Conservation (phyloP, 1,140 invertebrate species). For the Drosophila asahinai region DNA sequence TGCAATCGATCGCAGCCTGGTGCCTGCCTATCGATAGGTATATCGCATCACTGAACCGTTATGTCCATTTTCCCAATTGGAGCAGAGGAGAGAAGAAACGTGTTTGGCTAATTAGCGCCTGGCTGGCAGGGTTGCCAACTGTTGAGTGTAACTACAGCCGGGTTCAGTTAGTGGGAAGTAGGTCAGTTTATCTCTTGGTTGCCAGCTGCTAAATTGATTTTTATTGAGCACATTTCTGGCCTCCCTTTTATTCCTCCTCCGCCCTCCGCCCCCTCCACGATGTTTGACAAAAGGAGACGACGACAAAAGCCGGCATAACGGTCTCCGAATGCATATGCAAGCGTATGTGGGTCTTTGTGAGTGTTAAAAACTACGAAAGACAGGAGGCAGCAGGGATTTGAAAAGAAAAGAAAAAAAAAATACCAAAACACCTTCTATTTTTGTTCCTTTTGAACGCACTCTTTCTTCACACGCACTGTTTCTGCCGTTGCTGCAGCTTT, state of each 20-base stretch:
- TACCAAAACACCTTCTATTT: conserved; percentile 39
- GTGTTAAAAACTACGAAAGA: conserved; percentile 29
- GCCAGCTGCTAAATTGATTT: conserved; percentile 54
- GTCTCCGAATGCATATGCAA: conserved; percentile 13
- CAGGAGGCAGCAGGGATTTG: conserved; percentile 14
- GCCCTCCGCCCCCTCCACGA: not conserved
- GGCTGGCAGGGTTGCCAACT: conserved; percentile 51
- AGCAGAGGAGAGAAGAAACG: conserved; percentile 34
- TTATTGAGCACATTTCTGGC: conserved; percentile 28
- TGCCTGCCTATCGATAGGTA: conserved; percentile 43
- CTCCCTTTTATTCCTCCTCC: conserved; percentile 1
- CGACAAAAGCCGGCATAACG: conserved; percentile 32
- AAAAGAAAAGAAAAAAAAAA: not conserved
- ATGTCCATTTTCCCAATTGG: conserved; percentile 20
- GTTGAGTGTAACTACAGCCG: conserved; percentile 22
- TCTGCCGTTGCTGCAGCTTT: conserved; percentile 12
- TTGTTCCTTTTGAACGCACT: conserved; percentile 12
- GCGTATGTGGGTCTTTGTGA: not conserved
- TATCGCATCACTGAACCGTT: conserved; percentile 37
- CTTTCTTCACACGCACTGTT: conserved; percentile 25
- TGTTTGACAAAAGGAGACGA: conserved; percentile 1
- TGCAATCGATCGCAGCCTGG: conserved; percentile 35
- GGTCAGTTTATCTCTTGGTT: conserved; percentile 51
- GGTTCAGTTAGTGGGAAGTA: conserved; percentile 49
- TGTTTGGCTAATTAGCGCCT: conserved; percentile 69